Percentiles rank a stretch among this genome's conserved stretches.
phyloP scores from a whole-genome alignment of 1,140 invertebrate genomes.

The Panulirus ornatus region DNA sequence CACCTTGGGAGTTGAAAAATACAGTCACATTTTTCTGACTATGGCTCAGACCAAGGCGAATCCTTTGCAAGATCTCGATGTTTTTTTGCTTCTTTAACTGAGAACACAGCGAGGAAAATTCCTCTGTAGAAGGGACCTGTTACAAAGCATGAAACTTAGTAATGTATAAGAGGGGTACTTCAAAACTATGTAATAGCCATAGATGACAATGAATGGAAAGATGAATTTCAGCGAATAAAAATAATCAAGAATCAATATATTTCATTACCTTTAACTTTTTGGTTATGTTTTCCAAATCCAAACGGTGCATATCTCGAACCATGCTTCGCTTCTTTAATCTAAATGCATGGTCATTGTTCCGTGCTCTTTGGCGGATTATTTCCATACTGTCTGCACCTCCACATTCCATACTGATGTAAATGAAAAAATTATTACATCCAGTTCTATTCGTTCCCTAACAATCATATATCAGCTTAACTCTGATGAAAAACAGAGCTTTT shows the following conservation, averaged over 20 bases:
- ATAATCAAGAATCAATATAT: not conserved
- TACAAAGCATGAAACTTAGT: not conserved
- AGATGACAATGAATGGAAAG: too few species aligned
- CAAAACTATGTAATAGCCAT: too few species aligned
- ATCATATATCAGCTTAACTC: not conserved
- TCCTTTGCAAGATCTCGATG: slow-evolving; percentile 25
- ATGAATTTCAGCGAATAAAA: too few species aligned
- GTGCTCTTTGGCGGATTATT: slow-evolving; percentile 8
- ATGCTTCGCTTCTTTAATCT: slow-evolving; percentile 39
- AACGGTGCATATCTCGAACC: slow-evolving; percentile 31
- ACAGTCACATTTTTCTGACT: slow-evolving; percentile 28
- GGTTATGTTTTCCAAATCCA: slow-evolving; percentile 25
- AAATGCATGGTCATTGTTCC: slow-evolving; percentile 25
- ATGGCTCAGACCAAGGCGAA: slow-evolving; percentile 34
- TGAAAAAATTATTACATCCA: not conserved
- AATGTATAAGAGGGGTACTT: too few species aligned
- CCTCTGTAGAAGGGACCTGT: slow-evolving; percentile 28
- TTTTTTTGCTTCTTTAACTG: slow-evolving; percentile 48
- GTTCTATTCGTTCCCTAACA: not conserved
- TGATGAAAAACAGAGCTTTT: not conserved
- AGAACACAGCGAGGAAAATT: slow-evolving; percentile 21
- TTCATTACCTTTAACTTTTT: slow-evolving; percentile 42
- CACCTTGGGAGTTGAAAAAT: slow-evolving; percentile 17
- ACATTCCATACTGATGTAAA: slow-evolving; percentile 4
- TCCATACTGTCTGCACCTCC: not conserved